These are phyloP conservation scores for Crax fasciolata DNA, from an alignment of 2,797 vertebrate genomes.

Conservation along the genomic window DNA sequence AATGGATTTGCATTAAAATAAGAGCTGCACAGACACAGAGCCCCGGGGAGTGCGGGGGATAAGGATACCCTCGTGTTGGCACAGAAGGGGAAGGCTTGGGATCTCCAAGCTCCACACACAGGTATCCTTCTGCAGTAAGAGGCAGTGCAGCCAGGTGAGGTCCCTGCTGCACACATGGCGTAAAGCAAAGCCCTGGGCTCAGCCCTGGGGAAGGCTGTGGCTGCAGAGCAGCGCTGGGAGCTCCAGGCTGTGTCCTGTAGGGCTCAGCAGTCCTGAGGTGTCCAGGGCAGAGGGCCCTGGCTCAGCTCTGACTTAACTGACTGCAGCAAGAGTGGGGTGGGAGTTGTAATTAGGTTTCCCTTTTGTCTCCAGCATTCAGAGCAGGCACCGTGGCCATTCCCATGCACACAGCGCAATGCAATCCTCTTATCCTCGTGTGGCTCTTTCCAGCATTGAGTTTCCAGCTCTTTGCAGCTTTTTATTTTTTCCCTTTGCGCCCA, in stretches of 20 bases:
- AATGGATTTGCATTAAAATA: background rate
- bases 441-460: background rate
- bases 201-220: background rate
- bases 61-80: accelerated
- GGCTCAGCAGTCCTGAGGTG: background rate
- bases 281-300: background rate
- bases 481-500: background rate
- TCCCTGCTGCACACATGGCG: background rate
- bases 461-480: background rate
- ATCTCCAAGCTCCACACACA: accelerated
- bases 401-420: background rate
- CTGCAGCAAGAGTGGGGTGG: background rate
- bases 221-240: background rate
- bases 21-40: background rate
- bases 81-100: background rate
- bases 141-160: accelerated
- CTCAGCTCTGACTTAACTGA: background rate
- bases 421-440: background rate
- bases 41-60: background rate
- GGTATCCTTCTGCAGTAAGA: background rate
- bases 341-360: background rate
- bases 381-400: background rate
- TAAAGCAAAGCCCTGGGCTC: background rate
- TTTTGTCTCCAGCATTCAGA: background rate
- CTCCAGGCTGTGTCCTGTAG: background rate